Percentiles rank a stretch among this genome's conserved stretches.
These are phyloP conservation scores for Aphelenchoides besseyi DNA, from an alignment of 1,140 invertebrate species.

Conservation along the genomic window DNA sequence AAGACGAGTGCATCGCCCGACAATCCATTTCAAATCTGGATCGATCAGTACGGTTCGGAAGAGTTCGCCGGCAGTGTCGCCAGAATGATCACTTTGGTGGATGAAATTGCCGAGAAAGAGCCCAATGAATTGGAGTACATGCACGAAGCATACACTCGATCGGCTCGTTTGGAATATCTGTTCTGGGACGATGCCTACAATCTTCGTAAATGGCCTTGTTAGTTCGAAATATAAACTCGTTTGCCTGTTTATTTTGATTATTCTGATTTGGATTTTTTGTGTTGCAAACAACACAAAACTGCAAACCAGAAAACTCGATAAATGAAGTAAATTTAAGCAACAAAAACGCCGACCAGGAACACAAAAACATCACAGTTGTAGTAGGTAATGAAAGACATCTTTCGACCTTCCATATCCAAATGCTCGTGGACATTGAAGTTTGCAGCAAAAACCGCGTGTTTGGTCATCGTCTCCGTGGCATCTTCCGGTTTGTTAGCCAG, in stretches of 20 bases:
- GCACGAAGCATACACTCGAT: background rate
- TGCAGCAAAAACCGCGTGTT: background rate
- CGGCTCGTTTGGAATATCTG: background rate
- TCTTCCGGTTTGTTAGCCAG: background rate
- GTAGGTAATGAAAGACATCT: background rate
- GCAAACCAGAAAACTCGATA: background rate
- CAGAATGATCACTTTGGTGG: background rate
- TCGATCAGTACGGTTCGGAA: background rate
- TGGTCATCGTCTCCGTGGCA: background rate
- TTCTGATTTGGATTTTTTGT: background rate
- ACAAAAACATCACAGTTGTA: background rate
- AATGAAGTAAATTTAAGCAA: background rate
- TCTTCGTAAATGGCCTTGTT: background rate
- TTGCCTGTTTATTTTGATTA: background rate
- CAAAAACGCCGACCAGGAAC: background rate
- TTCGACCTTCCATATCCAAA: background rate
- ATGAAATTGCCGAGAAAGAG: background rate
- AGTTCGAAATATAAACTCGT: background rate
- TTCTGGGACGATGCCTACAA: background rate
- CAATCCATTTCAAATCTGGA: conserved; percentile 3
- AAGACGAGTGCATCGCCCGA: background rate
- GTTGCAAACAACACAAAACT: background rate
- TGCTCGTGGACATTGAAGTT: background rate
- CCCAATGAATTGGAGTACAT: background rate
- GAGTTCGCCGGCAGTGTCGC: background rate